phyloP scores from a whole-genome alignment of 2,888 invertebrate species.

The Limnephilus lunatus region DNA sequence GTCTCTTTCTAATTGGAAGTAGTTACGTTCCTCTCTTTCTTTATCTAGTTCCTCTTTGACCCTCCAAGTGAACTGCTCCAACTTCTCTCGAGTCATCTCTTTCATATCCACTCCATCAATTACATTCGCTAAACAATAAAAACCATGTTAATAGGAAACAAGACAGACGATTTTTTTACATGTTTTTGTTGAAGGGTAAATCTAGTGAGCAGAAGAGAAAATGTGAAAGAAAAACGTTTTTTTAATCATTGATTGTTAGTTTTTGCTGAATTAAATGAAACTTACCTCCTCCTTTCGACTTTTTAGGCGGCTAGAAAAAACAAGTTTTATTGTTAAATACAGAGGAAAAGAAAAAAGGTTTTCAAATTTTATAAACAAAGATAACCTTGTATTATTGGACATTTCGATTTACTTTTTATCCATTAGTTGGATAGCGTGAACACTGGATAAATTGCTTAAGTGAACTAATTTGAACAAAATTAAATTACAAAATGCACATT shows the following conservation, averaged over 20 bases:
- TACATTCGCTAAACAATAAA: slow-evolving; percentile 68
- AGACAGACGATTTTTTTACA: neutral
- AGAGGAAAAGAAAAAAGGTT: neutral
- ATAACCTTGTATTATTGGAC: neutral
- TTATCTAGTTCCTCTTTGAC: slow-evolving; percentile 94
- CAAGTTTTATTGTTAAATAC: neutral
- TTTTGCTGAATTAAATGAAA: neutral
- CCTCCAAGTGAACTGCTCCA: slow-evolving; percentile 91
- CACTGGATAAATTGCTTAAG: too few species aligned
- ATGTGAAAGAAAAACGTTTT: neutral
- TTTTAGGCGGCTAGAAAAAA: slow-evolving; percentile 63
- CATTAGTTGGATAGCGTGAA: too few species aligned
- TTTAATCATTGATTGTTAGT: neutral
- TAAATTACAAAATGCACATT: too few species aligned
- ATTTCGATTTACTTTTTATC: neutral
- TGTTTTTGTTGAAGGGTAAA: neutral
- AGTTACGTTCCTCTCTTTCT: slow-evolving; percentile 96
- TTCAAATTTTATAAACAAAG: too few species aligned
- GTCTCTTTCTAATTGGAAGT: slow-evolving; percentile 95
- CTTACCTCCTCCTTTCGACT: slow-evolving; percentile 62
- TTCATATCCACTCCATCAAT: slow-evolving; percentile 95
- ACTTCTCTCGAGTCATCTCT: slow-evolving; percentile 94
- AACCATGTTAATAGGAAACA: neutral
- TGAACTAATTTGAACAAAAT: too few species aligned
- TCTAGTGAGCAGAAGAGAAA: neutral